Conservation (phyloP, 2,113 vertebrate species). For the Podarcis cretensis region DNA sequence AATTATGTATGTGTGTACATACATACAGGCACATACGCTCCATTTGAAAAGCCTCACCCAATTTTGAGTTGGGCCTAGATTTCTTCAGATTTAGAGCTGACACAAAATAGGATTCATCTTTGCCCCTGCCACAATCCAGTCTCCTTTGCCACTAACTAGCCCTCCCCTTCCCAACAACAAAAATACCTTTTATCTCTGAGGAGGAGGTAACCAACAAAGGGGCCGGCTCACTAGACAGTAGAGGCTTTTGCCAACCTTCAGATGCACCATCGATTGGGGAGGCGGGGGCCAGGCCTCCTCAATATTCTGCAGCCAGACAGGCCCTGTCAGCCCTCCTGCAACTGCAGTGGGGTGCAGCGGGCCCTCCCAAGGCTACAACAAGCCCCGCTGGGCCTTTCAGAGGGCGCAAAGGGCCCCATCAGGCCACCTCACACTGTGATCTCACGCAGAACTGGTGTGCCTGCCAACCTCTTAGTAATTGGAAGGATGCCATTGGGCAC, state of each 20-base stretch:
- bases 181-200: background rate
- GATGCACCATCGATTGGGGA: too few relatives aligned
- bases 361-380: background rate
- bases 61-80: background rate
- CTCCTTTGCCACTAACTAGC: background rate
- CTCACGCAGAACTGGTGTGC: too few relatives aligned
- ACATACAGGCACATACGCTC: background rate
- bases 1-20: too few relatives aligned
- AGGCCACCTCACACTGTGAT: too few relatives aligned
- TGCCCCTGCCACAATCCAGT: background rate
- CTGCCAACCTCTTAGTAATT: too few relatives aligned
- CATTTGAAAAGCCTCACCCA: background rate
- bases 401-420: too few relatives aligned
- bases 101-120: background rate
- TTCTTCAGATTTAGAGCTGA: background rate
- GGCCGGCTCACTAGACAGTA: background rate
- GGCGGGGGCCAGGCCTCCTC: too few relatives aligned
- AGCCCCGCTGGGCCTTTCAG: background rate
- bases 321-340: too few relatives aligned
- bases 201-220: background rate
- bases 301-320: too few relatives aligned
- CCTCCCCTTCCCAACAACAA: background rate
- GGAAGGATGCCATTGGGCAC: too few relatives aligned
- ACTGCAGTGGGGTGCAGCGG: background rate
- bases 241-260: background rate